phyloP scores from a whole-genome alignment of 2,888 invertebrate species.

The Aricia artaxerxes region DNA sequence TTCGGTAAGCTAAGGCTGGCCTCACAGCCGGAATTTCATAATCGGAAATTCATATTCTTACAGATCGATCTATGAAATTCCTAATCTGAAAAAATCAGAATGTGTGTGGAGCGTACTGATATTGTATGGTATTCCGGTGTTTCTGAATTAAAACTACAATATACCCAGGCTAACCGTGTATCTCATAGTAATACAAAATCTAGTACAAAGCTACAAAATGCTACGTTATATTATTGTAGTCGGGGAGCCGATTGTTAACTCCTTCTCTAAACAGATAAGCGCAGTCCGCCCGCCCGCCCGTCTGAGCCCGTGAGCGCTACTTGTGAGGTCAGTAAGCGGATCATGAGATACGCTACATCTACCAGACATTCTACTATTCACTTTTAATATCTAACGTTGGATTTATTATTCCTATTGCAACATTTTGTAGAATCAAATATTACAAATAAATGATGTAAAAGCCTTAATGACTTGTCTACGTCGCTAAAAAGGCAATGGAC shows the following conservation, averaged over 20 bases:
- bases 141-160: background rate
- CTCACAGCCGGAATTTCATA: no score
- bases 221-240: background rate
- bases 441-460: no score
- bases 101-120: no score
- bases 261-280: constrained; percentile 66
- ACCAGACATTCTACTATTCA: constrained; percentile 31
- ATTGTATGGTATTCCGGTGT: no score
- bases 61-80: no score
- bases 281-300: constrained; percentile 44
- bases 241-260: constrained; percentile 33
- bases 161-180: background rate
- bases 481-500: no score
- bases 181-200: background rate
- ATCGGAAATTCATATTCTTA: no score
- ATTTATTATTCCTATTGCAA: background rate
- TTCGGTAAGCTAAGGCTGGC: no score
- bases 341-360: constrained; percentile 49
- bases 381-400: background rate
- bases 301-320: constrained; percentile 51
- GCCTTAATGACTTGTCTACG: no score
- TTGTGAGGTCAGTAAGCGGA: constrained; percentile 60
- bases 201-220: background rate
- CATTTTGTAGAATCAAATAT: background rate
- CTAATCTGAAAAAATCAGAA: no score